phyloP scores from a whole-genome alignment of 2,888 invertebrate species.

The Rotaria macrura region DNA sequence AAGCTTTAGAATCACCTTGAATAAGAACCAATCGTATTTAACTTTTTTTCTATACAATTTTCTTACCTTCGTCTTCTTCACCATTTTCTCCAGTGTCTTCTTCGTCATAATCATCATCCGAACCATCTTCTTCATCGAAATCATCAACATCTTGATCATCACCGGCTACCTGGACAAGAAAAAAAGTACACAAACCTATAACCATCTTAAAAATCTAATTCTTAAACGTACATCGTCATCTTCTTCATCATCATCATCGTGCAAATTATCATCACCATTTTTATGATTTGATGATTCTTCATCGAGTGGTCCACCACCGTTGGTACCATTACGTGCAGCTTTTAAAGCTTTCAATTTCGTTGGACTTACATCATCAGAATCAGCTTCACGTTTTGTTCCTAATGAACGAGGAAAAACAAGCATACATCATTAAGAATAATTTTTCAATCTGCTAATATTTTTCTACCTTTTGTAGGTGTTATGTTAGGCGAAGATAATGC shows the following conservation, averaged over 20 bases:
- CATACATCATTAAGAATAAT: neutral
- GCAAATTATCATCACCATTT: neutral
- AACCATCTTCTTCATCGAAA: neutral
- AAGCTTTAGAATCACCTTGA: neutral
- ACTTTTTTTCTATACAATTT: neutral
- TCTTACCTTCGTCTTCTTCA: neutral
- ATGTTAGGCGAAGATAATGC: neutral
- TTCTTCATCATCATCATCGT: neutral
- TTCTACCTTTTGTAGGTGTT: neutral
- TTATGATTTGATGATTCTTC: neutral
- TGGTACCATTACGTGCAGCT: neutral
- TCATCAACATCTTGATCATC: neutral
- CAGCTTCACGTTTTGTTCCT: slow-evolving; percentile 21
- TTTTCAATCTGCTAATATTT: no score
- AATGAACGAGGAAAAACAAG: neutral
- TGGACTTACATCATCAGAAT: neutral
- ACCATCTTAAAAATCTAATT: neutral
- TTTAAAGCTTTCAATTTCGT: slow-evolving; percentile 9
- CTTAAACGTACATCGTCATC: neutral
- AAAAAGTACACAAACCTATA: neutral
- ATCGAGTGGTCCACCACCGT: neutral
- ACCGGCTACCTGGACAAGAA: neutral
- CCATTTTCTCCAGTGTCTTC: neutral
- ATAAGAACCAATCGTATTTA: neutral
- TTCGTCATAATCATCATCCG: neutral